phyloP scores from a whole-genome alignment of 2,888 invertebrate genomes.

The Clistopyga incitator region DNA sequence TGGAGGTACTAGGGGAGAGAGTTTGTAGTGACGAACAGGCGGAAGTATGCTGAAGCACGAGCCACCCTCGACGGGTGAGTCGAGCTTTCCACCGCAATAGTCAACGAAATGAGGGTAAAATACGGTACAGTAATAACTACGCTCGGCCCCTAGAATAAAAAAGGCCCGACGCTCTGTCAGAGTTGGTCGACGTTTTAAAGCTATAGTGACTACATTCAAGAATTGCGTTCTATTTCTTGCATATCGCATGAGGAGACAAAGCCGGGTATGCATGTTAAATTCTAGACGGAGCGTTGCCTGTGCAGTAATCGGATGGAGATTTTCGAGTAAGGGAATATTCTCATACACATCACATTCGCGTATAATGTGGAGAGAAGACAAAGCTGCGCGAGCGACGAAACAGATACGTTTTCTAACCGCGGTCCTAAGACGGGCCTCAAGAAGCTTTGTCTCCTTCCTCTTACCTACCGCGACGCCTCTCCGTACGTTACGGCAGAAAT shows the following conservation, averaged over 20 bases:
- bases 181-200: conserved; percentile 1
- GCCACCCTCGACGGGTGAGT: neutral
- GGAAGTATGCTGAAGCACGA: conserved; percentile 29
- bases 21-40: conserved; percentile 1
- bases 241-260: neutral
- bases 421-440: conserved; percentile 36
- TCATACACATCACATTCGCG: conserved; percentile 2
- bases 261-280: neutral
- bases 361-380: conserved; percentile 19
- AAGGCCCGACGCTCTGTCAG: conserved; percentile 2
- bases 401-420: conserved; percentile 24
- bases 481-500: conserved; percentile 53
- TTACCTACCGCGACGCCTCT: conserved; percentile 31
- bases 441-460: conserved; percentile 51
- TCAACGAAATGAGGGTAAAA: conserved; percentile 9
- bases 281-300: neutral
- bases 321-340: neutral
- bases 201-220: neutral
- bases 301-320: conserved; percentile 38
- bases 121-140: conserved; percentile 10
- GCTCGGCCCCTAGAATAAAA: neutral
- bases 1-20: conserved; percentile 8
- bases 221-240: neutral
- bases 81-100: neutral
- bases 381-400: conserved; percentile 27